Evolutionary conservation across 2,113 vertebrate genomes (phyloP).

Genomic region (Chascanopsetta lugubris): DNA sequence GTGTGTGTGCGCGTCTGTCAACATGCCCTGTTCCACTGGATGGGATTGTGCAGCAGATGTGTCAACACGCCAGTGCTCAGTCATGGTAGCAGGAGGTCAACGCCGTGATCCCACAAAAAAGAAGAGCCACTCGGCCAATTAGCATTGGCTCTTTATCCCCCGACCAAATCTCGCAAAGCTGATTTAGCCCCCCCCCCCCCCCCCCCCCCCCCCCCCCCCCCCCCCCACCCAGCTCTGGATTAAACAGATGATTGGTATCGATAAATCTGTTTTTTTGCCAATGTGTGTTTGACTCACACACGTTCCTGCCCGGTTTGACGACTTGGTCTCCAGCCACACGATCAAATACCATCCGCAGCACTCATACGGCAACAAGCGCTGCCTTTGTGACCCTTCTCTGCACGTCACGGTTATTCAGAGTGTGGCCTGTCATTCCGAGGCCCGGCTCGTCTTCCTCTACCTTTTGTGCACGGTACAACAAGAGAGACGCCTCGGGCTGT

Average conservation of each 20-base stretch:
- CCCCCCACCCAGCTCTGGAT: too few species aligned
- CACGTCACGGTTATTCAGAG: constrained; percentile 16
- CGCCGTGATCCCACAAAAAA: constrained; percentile 23
- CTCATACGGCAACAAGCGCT: too few species aligned
- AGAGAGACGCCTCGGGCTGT: constrained; percentile 33
- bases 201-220: too few species aligned
- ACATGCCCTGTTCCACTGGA: background rate
- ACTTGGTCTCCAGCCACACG: too few species aligned
- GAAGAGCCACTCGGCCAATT: constrained; percentile 48
- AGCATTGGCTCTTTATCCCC: constrained; percentile 25
- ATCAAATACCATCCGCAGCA: too few species aligned
- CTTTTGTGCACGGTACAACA: constrained; percentile 27
- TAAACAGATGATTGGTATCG: constrained; percentile 34
- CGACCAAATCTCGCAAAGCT: constrained; percentile 22
- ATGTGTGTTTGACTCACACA: constrained; percentile 14
- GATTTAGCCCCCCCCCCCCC: constrained; percentile 36
- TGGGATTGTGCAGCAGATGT: constrained; percentile 34
- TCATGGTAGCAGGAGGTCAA: constrained; percentile 28
- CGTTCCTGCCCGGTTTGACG: too few species aligned
- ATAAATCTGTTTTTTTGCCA: constrained; percentile 30
- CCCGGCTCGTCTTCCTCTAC: constrained; percentile 16
- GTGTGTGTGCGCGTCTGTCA: constrained; percentile 23
- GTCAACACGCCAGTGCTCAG: constrained; percentile 37
- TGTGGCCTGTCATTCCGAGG: constrained; percentile 5
- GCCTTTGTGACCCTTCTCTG: constrained; percentile 18